phyloP scores from a whole-genome alignment of 2,113 vertebrate species.

The Gavia stellata region DNA sequence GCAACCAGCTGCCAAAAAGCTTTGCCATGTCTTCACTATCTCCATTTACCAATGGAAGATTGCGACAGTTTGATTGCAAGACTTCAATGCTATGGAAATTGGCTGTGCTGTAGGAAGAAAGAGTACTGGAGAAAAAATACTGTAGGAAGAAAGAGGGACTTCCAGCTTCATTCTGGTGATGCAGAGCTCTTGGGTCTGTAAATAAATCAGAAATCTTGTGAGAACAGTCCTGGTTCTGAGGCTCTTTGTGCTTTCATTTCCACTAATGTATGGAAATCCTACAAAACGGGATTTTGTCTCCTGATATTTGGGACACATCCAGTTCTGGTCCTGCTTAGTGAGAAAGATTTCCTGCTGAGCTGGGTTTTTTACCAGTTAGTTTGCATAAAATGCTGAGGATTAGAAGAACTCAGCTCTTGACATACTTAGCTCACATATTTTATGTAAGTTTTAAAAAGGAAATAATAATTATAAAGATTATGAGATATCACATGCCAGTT shows the following conservation, averaged over 20 bases:
- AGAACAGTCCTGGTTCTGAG: background rate
- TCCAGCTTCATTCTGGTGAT: background rate
- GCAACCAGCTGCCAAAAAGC: background rate
- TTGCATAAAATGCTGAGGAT: constrained; percentile 30
- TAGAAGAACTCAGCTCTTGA: background rate
- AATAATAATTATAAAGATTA: background rate
- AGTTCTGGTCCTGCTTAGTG: background rate
- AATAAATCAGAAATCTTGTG: background rate
- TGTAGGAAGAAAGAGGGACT: background rate
- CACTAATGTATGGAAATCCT: background rate
- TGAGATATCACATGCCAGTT: background rate
- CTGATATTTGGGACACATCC: background rate
- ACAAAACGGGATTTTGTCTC: background rate
- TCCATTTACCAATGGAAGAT: background rate
- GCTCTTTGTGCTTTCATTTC: background rate
- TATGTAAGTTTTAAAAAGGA: background rate
- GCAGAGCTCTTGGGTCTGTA: background rate
- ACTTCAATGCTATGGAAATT: background rate
- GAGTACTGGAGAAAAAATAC: background rate
- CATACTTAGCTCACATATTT: background rate
- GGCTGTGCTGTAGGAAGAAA: background rate
- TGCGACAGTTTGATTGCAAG: background rate
- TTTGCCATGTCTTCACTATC: background rate
- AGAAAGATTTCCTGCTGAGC: background rate
- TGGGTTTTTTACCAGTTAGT: background rate